Evolutionary conservation across 2,888 invertebrate genomes (phyloP), one percentile per base, ranked within the genome.

Genomic region (Melitaea athalia): DNA sequence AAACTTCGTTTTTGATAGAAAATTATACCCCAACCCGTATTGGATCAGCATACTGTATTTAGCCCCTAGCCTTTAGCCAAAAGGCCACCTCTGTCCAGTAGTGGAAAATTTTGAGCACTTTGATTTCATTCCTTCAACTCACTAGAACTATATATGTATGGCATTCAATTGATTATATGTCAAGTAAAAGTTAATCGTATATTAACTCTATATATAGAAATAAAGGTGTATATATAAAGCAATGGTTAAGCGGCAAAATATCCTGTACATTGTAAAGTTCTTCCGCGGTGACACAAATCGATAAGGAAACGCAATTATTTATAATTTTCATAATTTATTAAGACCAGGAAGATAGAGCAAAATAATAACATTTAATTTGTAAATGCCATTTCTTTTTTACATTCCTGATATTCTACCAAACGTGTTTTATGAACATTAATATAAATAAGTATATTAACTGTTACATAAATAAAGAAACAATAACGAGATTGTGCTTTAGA

Each of bases 281-380:
- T 55, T 55, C 33, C 53, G 53, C 14, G 31, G 52, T 52, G 52
- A 33, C 53, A 6, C 33, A 14, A 8, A 55, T 33, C 53, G 3
- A 55, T 55, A 55, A 55, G 53, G 53, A 55, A 55, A 55, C 33
- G 53, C 14, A n/a, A 49, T 49, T 49, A 49, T 49, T 49, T 49
- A 52, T 31, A 33, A 53, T 53, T 53, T 55, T 55, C 24, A 14
- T 14, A 33, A 14, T 55, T 33, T 7, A 31, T 55, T 7, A 8
- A 5, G 31, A 55, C n/a, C 12, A 53, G 53, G 53, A 24, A 53
- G 31, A 33, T 31, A 31, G 24, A 5, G 31, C 45, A 33, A 6
- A 17, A 0, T 0, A 17, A 2, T 52, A 11, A 17, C 11, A 24
- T 52, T 5, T 3, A 17, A 10, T 0, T 10, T 17, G 8, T 52